These are phyloP conservation scores for Drosophila athabasca DNA, from an alignment of 1,140 invertebrate species.

Conservation along the genomic window DNA sequence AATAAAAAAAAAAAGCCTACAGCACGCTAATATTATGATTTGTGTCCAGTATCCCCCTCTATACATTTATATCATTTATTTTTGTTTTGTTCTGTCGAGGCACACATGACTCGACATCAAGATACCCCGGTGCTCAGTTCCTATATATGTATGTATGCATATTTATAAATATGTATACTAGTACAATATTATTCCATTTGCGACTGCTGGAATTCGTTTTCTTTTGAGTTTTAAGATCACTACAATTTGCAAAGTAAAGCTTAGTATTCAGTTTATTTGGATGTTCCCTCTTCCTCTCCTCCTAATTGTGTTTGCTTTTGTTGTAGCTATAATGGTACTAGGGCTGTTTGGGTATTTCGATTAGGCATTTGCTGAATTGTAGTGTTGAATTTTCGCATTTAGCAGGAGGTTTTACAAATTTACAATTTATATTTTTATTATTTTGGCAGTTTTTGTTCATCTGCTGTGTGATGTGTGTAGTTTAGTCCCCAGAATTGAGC, in stretches of 20 bases:
- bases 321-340: constrained; percentile 21
- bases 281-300: constrained; percentile 36
- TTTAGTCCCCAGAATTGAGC: constrained; percentile 30
- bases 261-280: constrained; percentile 69
- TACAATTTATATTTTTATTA: constrained; percentile 45
- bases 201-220: not conserved
- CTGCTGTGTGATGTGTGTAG: constrained; percentile 37
- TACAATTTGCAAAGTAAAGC: constrained; percentile 77
- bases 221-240: constrained; percentile 55
- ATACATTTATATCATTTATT: constrained; percentile 32
- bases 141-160: constrained; percentile 23
- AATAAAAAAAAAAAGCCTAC: constrained; percentile 53
- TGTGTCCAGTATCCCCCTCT: constrained; percentile 45
- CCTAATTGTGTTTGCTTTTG: constrained; percentile 22
- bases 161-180: constrained; percentile 17
- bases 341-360: not conserved
- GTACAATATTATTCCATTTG: too few relatives aligned
- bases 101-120: too few relatives aligned
- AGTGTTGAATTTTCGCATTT: constrained; percentile 40
- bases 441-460: constrained; percentile 69
- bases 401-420: constrained; percentile 29
- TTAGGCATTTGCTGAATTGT: constrained; percentile 5
- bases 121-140: not conserved
- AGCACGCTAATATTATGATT: constrained; percentile 49
- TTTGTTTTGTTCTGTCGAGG: constrained; percentile 14